A percentile compares a stretch with the other conserved stretches of the same genome.
Evolutionary conservation across 2,797 vertebrate species (phyloP).

Genomic region (Gallinago nigripennis): DNA sequence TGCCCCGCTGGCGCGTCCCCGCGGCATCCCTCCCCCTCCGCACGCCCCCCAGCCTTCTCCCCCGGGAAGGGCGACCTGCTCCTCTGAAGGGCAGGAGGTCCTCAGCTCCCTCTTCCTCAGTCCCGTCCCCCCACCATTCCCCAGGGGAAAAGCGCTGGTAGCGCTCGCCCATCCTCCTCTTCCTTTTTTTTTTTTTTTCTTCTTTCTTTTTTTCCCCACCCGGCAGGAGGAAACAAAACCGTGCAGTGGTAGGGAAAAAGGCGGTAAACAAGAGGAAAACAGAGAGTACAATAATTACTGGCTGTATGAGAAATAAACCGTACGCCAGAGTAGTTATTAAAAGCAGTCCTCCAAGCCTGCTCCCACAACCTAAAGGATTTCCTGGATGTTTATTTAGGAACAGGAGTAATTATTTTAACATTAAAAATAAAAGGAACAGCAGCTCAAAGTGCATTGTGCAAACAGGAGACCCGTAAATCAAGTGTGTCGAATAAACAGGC

Average conservation of each 20-base stretch:
- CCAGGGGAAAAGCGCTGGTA: background rate
- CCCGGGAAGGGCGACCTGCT: background rate
- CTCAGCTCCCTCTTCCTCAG: background rate
- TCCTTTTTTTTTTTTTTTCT: background rate
- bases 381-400: background rate
- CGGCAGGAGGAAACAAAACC: background rate
- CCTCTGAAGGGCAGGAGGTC: conserved; percentile 9
- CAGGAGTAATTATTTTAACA: background rate
- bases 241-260: background rate
- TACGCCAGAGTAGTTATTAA: background rate
- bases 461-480: background rate
- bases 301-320: background rate
- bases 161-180: background rate
- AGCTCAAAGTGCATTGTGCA: background rate
- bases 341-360: background rate
- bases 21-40: no score
- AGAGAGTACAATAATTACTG: background rate
- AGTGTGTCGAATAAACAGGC: background rate
- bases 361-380: background rate
- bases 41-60: no score
- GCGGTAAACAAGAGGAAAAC: conserved; percentile 1
- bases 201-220: no score
- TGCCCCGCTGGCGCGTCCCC: background rate
- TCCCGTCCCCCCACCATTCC: no score
- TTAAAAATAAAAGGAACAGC: background rate